phyloP scores from a whole-genome alignment of 1,140 invertebrate species.

The Phymorhynchus buccinoides region DNA sequence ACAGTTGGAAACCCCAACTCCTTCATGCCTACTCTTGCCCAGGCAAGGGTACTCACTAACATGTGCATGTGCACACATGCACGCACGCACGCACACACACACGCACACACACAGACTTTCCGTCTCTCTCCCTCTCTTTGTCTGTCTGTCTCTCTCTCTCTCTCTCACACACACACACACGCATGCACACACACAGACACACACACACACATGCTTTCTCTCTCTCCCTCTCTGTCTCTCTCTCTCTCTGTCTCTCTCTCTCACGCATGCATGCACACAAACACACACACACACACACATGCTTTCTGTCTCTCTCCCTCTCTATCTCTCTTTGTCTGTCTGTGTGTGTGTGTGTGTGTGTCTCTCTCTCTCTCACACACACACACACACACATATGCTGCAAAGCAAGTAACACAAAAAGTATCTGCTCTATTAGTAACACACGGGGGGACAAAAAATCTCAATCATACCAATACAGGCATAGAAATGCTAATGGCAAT shows the following conservation, averaged over 20 bases:
- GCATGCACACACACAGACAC: background rate
- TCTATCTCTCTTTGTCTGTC: background rate
- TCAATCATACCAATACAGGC: background rate
- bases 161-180: background rate
- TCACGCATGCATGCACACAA: too few relatives aligned
- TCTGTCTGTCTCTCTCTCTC: too few relatives aligned
- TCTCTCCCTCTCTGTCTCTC: background rate
- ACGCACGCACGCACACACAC: background rate
- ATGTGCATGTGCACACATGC: too few relatives aligned
- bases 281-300: too few relatives aligned
- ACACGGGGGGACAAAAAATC: too few relatives aligned
- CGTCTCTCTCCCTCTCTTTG: too few relatives aligned
- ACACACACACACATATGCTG: background rate
- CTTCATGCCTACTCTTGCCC: too few relatives aligned
- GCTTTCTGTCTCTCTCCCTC: background rate
- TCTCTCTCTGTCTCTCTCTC: background rate
- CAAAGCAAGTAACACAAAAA: too few relatives aligned
- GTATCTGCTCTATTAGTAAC: too few relatives aligned
- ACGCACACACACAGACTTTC: background rate
- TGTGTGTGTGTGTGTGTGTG: background rate
- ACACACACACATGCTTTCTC: background rate
- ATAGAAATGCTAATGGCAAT: background rate
- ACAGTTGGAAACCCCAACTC: too few relatives aligned
- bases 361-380: background rate
- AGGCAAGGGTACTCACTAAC: too few relatives aligned